A percentile compares a stretch with the other conserved stretches of the same genome.
phyloP scores from a whole-genome alignment of 2,888 invertebrate species.

The Trissoscelio sp. region DNA sequence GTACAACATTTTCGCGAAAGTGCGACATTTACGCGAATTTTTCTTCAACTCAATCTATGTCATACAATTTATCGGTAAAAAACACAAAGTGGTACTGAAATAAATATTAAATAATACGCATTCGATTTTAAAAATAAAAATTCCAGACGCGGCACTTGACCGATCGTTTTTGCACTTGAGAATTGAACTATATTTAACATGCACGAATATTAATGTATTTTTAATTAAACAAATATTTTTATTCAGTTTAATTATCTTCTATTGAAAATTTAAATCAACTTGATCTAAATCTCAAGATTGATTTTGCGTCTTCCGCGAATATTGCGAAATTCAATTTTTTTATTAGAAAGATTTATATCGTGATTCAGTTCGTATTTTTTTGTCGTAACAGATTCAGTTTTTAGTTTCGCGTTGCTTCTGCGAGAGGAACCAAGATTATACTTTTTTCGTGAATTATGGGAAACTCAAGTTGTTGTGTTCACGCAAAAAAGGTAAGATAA shows the following conservation, averaged over 20 bases:
- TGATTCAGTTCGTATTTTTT: slow-evolving; percentile 37
- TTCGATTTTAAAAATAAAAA: slow-evolving; percentile 49
- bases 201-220: slow-evolving; percentile 1
- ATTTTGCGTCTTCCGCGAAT: not conserved
- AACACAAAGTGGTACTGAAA: slow-evolving; percentile 1
- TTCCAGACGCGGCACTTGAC: slow-evolving; percentile 16
- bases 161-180: slow-evolving; percentile 17
- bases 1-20: no score
- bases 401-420: slow-evolving; percentile 13
- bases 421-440: not conserved
- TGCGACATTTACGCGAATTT: no score
- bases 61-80: slow-evolving; percentile 2
- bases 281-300: not conserved
- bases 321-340: not conserved
- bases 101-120: slow-evolving; percentile 29
- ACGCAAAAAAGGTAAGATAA: slow-evolving; percentile 22
- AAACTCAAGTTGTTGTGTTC: slow-evolving; percentile 31
- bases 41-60: no score
- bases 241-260: no score
- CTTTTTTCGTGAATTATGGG: slow-evolving; percentile 34
- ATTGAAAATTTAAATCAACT: no score
- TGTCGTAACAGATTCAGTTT: slow-evolving; percentile 18
- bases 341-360: not conserved
- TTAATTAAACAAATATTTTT: no score
- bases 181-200: slow-evolving; percentile 21